Evolutionary conservation across 2,797 vertebrate genomes (phyloP).

Genomic region (Scolopax rusticola): DNA sequence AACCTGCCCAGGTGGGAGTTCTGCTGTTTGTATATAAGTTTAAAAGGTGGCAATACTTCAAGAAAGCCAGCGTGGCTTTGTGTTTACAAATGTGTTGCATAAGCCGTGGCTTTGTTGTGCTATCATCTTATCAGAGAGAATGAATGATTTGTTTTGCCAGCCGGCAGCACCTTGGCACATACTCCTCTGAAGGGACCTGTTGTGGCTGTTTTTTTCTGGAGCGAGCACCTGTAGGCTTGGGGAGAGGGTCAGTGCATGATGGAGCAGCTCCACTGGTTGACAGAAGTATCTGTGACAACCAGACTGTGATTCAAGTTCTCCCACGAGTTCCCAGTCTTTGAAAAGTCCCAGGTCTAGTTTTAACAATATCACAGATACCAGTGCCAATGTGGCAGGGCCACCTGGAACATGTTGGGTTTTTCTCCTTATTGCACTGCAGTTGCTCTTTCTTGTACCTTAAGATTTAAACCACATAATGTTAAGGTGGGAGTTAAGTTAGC

Average conservation of each 20-base stretch:
- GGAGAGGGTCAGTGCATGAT: neutral
- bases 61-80: neutral
- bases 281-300: neutral
- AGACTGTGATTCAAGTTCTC: neutral
- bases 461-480: neutral
- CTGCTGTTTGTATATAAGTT: neutral
- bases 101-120: conserved; percentile 22
- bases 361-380: neutral
- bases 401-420: neutral
- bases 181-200: neutral
- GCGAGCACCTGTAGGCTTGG: neutral
- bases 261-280: neutral
- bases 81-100: conserved; percentile 9
- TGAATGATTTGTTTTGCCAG: conserved; percentile 3
- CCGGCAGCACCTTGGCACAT: rapidly evolving
- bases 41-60: conserved; percentile 21
- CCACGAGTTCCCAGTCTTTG: neutral
- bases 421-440: neutral
- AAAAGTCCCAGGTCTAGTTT: neutral
- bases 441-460: neutral
- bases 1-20: neutral
- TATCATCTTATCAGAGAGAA: neutral
- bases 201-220: neutral
- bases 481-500: neutral
- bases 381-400: neutral